Evolutionary conservation across 2,888 invertebrate species (phyloP).

Genomic region (Hololepta plana): DNA sequence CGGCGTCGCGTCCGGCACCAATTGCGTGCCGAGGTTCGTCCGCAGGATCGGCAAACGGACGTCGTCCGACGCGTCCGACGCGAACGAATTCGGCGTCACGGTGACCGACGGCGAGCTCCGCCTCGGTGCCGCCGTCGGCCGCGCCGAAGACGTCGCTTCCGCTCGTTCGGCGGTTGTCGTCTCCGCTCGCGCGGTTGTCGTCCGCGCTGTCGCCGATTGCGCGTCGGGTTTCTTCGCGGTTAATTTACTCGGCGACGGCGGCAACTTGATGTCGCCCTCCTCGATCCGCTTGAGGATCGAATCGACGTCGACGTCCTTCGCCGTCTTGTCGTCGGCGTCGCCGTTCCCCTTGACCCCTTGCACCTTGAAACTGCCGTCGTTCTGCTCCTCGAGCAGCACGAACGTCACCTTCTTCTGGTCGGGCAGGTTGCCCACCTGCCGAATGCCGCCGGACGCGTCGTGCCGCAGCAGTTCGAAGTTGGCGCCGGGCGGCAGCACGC

Average conservation of each 20-base stretch:
- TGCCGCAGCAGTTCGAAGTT: constrained; percentile 70
- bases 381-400: constrained; percentile 70
- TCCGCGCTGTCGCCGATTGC: too few species aligned
- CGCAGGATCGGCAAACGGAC: constrained; percentile 6
- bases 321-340: constrained; percentile 41
- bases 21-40: constrained; percentile 7
- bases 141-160: constrained; percentile 5
- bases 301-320: constrained; percentile 53
- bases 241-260: too few species aligned
- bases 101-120: constrained; percentile 13
- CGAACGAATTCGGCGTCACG: constrained; percentile 22
- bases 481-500: constrained; percentile 58
- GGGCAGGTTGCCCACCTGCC: constrained; percentile 43
- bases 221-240: too few species aligned
- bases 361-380: constrained; percentile 70
- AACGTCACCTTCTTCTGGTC: constrained; percentile 69
- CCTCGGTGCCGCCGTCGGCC: constrained; percentile 6
- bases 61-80: constrained; percentile 12
- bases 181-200: too few species aligned
- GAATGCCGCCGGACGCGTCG: constrained; percentile 50
- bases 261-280: constrained; percentile 64
- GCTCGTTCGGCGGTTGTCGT: background rate
- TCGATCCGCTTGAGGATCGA: constrained; percentile 64
- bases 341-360: constrained; percentile 68
- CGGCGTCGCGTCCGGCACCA: constrained; percentile 4